Evolutionary conservation across 2,888 invertebrate species (phyloP).

Genomic region (Scaptomyza parva): DNA sequence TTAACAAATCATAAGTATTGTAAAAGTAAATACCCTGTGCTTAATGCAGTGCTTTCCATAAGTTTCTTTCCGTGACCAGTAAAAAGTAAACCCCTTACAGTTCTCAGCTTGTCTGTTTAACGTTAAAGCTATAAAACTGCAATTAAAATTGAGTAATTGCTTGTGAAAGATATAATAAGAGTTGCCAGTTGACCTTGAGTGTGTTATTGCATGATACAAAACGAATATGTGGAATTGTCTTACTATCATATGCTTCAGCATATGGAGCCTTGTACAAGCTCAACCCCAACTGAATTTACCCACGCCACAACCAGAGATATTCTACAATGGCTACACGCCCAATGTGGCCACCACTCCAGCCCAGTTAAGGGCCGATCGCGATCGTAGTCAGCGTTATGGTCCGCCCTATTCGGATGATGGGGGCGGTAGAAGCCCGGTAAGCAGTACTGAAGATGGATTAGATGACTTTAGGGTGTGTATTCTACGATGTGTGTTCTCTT

Average conservation of each 20-base stretch:
- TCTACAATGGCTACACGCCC: conserved; percentile 82
- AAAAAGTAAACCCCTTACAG: not conserved
- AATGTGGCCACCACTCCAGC: conserved; percentile 71
- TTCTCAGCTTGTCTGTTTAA: conserved; percentile 24
- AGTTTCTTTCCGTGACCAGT: conserved; percentile 11
- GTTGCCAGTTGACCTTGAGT: conserved; percentile 59
- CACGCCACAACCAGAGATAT: conserved; percentile 81
- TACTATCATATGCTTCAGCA: conserved; percentile 29
- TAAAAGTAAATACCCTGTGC: not conserved
- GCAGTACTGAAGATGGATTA: conserved; percentile 73
- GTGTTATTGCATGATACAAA: conserved; percentile 59
- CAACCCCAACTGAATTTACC: conserved; percentile 87
- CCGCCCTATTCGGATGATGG: conserved; percentile 80
- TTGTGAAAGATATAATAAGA: conserved; percentile 64
- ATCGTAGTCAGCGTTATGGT: conserved; percentile 83
- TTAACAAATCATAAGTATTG: too few relatives aligned
- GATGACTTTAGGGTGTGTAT: conserved; percentile 83
- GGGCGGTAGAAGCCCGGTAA: conserved; percentile 32
- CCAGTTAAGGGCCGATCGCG: conserved; percentile 72
- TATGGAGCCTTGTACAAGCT: conserved; percentile 38
- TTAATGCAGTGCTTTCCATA: not conserved
- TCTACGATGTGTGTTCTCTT: not conserved
- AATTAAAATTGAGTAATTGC: conserved; percentile 64
- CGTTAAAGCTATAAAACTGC: conserved; percentile 38
- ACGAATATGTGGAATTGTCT: conserved; percentile 48